A percentile compares a stretch with the other conserved stretches of the same genome.
phyloP scores from a whole-genome alignment of 2,797 vertebrate genomes.

The Pantherophis alleghaniensis region DNA sequence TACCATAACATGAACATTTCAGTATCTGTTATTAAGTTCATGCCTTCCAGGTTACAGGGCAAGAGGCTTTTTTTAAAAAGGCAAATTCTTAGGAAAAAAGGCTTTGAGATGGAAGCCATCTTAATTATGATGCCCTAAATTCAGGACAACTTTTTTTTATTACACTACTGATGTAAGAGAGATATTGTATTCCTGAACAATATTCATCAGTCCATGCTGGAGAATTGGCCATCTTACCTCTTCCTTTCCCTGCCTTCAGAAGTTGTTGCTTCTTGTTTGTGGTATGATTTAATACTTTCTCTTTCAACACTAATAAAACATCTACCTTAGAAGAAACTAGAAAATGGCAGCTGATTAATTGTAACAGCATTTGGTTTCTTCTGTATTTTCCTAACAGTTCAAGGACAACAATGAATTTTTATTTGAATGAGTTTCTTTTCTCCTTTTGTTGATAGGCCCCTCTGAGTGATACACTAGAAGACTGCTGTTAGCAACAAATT shows the following conservation, averaged over 20 bases:
- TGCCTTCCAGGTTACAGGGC: not conserved
- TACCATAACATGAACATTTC: not conserved
- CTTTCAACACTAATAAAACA: not conserved
- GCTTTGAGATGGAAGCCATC: not conserved
- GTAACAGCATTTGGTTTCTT: not conserved
- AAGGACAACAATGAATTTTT: not conserved
- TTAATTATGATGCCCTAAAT: not conserved
- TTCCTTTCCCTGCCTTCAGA: not conserved
- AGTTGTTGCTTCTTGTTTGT: not conserved
- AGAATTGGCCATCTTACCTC: not conserved
- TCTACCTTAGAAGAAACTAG: not conserved
- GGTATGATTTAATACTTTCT: not conserved
- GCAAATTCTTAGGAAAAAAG: not conserved
- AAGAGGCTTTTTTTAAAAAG: not conserved
- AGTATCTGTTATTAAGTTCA: not conserved
- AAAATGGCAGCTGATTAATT: not conserved
- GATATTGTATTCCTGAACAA: not conserved
- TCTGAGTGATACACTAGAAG: fast-evolving
- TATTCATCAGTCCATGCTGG: not conserved
- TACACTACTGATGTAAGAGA: not conserved
- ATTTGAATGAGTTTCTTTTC: not conserved
- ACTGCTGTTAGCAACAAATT: not conserved
- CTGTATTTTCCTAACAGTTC: not conserved
- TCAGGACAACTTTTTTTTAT: not conserved
- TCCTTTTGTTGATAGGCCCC: not conserved